Conservation (phyloP, 1,140 invertebrate species). For the Drepana arcuata region DNA sequence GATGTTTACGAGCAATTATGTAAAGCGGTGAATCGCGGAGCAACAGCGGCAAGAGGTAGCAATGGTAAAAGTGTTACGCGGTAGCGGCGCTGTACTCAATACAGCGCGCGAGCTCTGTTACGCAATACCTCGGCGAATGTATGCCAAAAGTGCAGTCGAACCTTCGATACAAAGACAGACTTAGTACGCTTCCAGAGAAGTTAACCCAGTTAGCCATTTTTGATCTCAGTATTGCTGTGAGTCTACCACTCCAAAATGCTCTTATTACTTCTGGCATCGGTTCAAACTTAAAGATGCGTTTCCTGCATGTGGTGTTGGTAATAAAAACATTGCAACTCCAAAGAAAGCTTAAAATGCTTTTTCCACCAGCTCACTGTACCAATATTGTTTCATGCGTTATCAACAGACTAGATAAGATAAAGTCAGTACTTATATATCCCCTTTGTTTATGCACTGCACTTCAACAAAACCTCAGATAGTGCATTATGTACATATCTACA, state of each 20-base stretch:
- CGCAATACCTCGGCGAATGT: conserved; percentile 56
- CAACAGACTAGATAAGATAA: conserved; percentile 44
- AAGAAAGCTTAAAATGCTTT: too few species aligned
- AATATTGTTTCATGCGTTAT: too few species aligned
- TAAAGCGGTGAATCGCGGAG: conserved; percentile 44
- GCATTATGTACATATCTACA: conserved; percentile 35
- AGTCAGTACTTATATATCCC: conserved; percentile 36
- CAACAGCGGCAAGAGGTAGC: conserved; percentile 12
- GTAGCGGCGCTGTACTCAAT: conserved; percentile 32
- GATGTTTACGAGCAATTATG: conserved; percentile 62
- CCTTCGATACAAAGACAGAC: conserved; percentile 18
- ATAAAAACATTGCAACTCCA: too few species aligned
- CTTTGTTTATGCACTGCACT: conserved; percentile 50
- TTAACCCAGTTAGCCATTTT: too few species aligned
- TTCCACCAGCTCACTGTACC: too few species aligned
- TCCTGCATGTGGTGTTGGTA: too few species aligned
- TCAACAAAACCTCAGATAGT: conserved; percentile 44
- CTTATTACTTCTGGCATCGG: too few species aligned
- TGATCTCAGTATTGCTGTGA: too few species aligned
- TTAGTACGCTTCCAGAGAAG: neutral
- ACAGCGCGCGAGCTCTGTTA: conserved; percentile 31
- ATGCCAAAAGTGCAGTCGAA: conserved; percentile 65
- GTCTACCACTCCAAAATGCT: too few species aligned
- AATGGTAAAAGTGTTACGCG: conserved; percentile 68
- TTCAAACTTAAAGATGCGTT: too few species aligned